A percentile compares a stretch with the other conserved stretches of the same genome.
phyloP scores from a whole-genome alignment of 2,113 vertebrate genomes.

The Myrmophylax atrothorax region DNA sequence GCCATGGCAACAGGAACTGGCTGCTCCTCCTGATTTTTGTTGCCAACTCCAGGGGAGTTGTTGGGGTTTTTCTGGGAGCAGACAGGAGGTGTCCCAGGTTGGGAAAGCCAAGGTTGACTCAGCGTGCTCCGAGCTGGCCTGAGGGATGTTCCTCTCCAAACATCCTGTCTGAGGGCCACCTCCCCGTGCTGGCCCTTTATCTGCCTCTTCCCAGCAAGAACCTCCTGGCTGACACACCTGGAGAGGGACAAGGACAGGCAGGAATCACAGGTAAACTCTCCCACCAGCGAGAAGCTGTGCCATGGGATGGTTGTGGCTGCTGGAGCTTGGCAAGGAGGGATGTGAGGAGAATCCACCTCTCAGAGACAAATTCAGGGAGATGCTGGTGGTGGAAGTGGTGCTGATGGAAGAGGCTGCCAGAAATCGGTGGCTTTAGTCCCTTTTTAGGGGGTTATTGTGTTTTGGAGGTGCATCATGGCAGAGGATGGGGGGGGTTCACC shows the following conservation, averaged over 20 bases:
- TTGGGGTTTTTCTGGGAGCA: not conserved
- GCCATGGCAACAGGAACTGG: not conserved
- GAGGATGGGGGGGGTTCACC: not conserved
- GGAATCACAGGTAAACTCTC: not conserved
- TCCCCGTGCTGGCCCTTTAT: slow-evolving; percentile 30
- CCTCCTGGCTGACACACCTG: not conserved
- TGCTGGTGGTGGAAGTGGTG: not conserved
- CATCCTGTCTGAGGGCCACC: slow-evolving; percentile 47
- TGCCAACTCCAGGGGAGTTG: not conserved
- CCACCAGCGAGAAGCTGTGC: not conserved
- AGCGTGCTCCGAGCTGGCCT: not conserved
- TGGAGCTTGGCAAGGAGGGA: not conserved
- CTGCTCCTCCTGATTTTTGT: not conserved
- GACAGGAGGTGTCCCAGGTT: not conserved
- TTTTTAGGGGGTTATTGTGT: accelerated
- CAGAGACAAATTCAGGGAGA: not conserved
- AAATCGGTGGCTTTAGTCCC: not conserved
- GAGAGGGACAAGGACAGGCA: not conserved
- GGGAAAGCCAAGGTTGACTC: slow-evolving; percentile 33
- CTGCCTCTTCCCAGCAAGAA: not conserved
- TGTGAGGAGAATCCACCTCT: accelerated
- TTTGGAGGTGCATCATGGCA: not conserved
- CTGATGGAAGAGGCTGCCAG: not conserved
- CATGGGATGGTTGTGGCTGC: not conserved
- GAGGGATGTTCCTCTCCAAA: not conserved